These are phyloP conservation scores for Enoplosus armatus DNA, from an alignment of 2,797 vertebrate genomes.

Conservation along the genomic window DNA sequence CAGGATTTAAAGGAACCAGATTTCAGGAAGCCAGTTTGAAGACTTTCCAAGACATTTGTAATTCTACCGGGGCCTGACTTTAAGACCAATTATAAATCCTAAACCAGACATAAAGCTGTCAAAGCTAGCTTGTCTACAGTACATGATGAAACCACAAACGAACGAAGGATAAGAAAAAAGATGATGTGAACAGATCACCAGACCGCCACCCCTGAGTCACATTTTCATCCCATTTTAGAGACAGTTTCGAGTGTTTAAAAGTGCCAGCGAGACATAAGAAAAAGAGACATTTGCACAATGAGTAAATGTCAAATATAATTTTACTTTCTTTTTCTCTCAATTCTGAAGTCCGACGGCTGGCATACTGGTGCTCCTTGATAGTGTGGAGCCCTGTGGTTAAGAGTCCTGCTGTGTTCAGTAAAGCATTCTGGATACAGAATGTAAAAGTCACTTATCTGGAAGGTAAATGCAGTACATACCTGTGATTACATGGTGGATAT, in stretches of 20 bases:
- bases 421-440: slow-evolving; percentile 7
- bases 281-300: background rate
- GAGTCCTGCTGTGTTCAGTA: slow-evolving; percentile 7
- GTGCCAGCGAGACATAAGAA: slow-evolving; percentile 7
- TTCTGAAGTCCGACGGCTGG: slow-evolving; percentile 1
- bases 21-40: slow-evolving; percentile 25
- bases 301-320: slow-evolving; percentile 20
- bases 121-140: slow-evolving; percentile 26
- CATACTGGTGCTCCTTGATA: background rate
- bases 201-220: background rate
- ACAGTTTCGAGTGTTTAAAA: background rate
- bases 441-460: background rate
- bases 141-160: slow-evolving; percentile 16
- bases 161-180: background rate
- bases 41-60: slow-evolving; percentile 32
- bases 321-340: background rate
- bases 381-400: background rate
- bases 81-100: slow-evolving; percentile 50
- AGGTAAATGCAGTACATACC: background rate
- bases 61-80: slow-evolving; percentile 25
- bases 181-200: slow-evolving; percentile 11
- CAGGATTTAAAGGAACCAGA: slow-evolving; percentile 23
- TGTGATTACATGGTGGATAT: background rate
- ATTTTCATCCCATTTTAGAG: background rate
- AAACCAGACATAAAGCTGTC: slow-evolving; percentile 37